Conservation (phyloP, 2,113 vertebrate species). For the Bufo gargarizans region DNA sequence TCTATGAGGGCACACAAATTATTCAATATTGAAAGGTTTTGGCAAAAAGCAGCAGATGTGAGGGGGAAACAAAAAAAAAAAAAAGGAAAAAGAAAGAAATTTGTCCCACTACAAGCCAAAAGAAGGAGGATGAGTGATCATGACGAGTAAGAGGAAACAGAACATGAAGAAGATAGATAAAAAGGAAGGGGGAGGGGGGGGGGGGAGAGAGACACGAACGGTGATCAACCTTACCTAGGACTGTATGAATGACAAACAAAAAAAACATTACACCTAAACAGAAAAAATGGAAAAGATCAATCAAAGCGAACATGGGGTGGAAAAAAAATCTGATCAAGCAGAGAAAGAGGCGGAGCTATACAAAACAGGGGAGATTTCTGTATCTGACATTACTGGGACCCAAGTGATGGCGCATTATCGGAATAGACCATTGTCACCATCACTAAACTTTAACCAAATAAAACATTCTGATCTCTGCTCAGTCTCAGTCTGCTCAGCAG, state of each 20-base stretch:
- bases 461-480: no score
- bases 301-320: constrained; percentile 76
- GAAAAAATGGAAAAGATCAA: constrained; percentile 80
- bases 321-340: constrained; percentile 55
- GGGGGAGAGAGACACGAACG: constrained; percentile 63
- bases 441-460: no score
- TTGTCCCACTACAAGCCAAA: neutral
- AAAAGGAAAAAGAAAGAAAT: neutral
- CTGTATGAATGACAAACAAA: constrained; percentile 88
- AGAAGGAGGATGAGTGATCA: neutral
- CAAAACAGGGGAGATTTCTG: neutral
- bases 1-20: neutral
- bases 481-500: no score
- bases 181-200: neutral
- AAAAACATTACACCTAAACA: constrained; percentile 96
- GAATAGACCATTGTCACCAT: no score
- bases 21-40: neutral
- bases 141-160: neutral
- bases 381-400: no score
- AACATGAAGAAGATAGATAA: neutral
- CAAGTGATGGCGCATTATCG: no score
- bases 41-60: neutral
- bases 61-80: neutral
- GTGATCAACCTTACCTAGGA: constrained; percentile 96
- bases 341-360: neutral